Conservation (phyloP, 2,797 vertebrate genomes). For the Limnodromus scolopaceus region DNA sequence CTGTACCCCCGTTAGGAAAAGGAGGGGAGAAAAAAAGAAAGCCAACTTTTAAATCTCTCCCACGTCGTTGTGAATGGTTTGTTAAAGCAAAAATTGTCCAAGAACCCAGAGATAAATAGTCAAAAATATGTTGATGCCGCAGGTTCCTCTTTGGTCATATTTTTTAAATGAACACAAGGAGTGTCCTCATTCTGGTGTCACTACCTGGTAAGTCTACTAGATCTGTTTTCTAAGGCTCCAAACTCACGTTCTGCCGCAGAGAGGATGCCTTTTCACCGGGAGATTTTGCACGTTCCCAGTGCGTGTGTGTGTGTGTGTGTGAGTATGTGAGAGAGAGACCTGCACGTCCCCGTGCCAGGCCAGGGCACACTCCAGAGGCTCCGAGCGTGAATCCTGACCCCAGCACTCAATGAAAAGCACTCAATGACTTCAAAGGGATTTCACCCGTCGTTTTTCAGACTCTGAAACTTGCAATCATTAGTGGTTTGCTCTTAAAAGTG, state of each 20-base stretch:
- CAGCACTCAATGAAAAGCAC: slow-evolving; percentile 46
- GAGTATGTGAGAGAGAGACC: neutral
- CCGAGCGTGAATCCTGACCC: slow-evolving; percentile 59
- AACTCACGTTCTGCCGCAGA: neutral
- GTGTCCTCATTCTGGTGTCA: neutral
- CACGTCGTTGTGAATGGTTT: neutral
- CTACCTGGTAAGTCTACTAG: neutral
- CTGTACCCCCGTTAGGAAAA: neutral
- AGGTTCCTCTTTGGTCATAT: neutral
- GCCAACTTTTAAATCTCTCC: slow-evolving; percentile 14
- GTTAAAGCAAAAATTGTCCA: neutral
- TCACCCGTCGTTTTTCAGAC: slow-evolving; percentile 65
- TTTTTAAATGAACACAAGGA: neutral
- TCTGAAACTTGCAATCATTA: slow-evolving; percentile 48
- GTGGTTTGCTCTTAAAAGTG: neutral
- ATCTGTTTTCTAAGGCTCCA: neutral
- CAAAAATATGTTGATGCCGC: neutral
- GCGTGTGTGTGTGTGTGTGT: neutral
- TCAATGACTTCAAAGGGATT: slow-evolving; percentile 71
- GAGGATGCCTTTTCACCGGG: neutral
- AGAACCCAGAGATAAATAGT: neutral
- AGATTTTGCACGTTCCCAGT: neutral
- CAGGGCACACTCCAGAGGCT: slow-evolving; percentile 11
- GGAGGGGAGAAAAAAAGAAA: neutral
- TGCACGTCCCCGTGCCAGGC: neutral